These are phyloP conservation scores for Philotrypesis tridentata DNA, from an alignment of 1,140 invertebrate genomes.

Conservation along the genomic window DNA sequence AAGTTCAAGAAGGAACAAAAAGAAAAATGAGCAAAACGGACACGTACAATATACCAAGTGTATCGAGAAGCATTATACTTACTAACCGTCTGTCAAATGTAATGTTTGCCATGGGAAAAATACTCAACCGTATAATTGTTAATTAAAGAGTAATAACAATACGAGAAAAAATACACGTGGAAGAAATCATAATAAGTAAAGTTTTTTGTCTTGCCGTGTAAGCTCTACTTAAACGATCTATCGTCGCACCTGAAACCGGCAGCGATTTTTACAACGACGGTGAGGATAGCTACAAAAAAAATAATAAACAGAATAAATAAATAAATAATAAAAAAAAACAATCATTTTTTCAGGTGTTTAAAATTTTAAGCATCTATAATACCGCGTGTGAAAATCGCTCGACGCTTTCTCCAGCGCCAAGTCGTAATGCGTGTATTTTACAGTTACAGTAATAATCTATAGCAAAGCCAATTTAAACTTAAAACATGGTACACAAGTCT, in stretches of 20 bases:
- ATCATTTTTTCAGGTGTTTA: neutral
- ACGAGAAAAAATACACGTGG: neutral
- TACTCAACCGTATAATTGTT: conserved; percentile 23
- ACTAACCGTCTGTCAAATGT: conserved; percentile 6
- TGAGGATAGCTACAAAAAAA: too few species aligned
- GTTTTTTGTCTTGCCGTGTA: conserved; percentile 21
- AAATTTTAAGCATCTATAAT: neutral
- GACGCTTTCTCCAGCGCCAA: conserved; percentile 7
- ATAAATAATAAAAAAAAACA: too few species aligned
- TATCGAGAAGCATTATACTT: conserved; percentile 12
- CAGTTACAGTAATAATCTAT: conserved; percentile 37
- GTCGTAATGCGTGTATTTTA: conserved; percentile 35
- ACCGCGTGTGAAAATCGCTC: conserved; percentile 12
- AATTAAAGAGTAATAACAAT: conserved; percentile 16
- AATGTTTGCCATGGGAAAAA: neutral
- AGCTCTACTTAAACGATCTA: conserved; percentile 9
- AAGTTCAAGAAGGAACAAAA: neutral
- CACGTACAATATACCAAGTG: neutral
- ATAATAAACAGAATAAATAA: too few species aligned
- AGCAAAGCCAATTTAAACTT: conserved; percentile 13
- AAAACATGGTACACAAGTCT: neutral
- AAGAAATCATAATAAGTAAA: conserved; percentile 19
- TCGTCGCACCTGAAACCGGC: neutral
- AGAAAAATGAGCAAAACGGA: neutral
- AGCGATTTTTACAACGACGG: neutral